These are phyloP conservation scores for Gryon sp. DNA, from an alignment of 1,140 invertebrate genomes.

Conservation along the genomic window DNA sequence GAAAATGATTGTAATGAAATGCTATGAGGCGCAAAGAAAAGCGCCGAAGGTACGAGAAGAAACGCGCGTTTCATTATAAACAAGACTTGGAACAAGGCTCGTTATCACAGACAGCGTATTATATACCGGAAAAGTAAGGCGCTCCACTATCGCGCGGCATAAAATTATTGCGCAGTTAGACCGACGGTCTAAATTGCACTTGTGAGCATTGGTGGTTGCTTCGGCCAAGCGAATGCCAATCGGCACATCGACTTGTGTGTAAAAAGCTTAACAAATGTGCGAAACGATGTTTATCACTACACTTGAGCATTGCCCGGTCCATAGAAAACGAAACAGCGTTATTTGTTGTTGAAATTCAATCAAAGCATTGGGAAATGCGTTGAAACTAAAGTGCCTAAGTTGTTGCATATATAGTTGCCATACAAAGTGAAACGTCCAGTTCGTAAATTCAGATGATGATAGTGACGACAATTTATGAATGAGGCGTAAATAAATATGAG, in stretches of 20 bases:
- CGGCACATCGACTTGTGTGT: constrained; percentile 41
- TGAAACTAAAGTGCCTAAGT: constrained; percentile 11
- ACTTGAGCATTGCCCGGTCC: not conserved
- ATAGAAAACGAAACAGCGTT: constrained; percentile 18
- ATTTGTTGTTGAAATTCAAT: constrained; percentile 32
- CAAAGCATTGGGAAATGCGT: constrained; percentile 24
- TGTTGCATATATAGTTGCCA: constrained; percentile 21
- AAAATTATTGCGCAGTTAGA: constrained; percentile 69
- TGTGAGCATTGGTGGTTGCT: constrained; percentile 33
- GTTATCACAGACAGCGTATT: constrained; percentile 52
- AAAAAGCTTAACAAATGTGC: constrained; percentile 55
- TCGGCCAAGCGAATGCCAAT: constrained; percentile 57
- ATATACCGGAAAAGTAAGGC: constrained; percentile 62
- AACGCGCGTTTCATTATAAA: constrained; percentile 57
- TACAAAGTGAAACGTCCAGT: constrained; percentile 20
- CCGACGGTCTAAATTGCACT: constrained; percentile 67
- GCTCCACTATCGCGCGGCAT: constrained; percentile 40
- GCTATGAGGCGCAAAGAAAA: constrained; percentile 49
- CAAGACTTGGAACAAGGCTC: constrained; percentile 39
- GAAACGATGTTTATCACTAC: constrained; percentile 46
- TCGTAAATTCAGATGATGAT: not conserved
- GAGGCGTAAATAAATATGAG: too few species aligned
- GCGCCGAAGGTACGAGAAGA: constrained; percentile 49
- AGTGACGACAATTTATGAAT: too few species aligned
- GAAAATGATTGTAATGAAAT: constrained; percentile 43